phyloP scores from a whole-genome alignment of 2,113 vertebrate species.

The Polypterus bichir region DNA sequence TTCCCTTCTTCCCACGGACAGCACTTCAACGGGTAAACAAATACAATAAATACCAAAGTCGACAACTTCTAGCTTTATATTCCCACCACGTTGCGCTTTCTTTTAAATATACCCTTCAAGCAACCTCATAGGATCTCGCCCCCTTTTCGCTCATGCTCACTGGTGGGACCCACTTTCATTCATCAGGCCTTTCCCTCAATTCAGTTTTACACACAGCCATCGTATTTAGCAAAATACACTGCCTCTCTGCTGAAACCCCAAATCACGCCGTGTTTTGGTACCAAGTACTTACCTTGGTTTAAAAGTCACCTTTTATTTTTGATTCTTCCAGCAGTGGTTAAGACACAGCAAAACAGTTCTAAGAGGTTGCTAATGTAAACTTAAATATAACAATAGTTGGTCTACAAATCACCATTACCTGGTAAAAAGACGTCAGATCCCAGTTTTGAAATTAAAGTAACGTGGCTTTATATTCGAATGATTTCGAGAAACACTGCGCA shows the following conservation, averaged over 20 bases:
- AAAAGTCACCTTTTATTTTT: constrained; percentile 15
- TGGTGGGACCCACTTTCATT: constrained; percentile 10
- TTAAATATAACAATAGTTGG: not conserved
- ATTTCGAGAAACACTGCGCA: constrained; percentile 2
- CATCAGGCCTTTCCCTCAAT: constrained; percentile 7
- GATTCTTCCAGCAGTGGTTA: constrained; percentile 20
- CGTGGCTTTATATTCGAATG: constrained; percentile 26
- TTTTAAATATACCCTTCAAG: too few relatives aligned
- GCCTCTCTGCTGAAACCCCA: not conserved
- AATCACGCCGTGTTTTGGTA: constrained; percentile 6
- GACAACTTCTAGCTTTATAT: not conserved
- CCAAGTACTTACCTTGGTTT: constrained; percentile 37
- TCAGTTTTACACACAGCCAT: constrained; percentile 8
- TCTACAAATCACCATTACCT: constrained; percentile 37
- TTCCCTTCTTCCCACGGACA: constrained; percentile 44
- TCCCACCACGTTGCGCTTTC: too few relatives aligned
- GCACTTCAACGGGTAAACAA: too few relatives aligned
- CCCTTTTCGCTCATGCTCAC: constrained; percentile 4
- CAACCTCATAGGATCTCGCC: too few relatives aligned
- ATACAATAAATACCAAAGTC: too few relatives aligned
- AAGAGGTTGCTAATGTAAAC: not conserved
- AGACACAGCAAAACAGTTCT: not conserved
- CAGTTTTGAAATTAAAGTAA: constrained; percentile 46
- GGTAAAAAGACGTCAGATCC: constrained; percentile 41
- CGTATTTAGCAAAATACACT: constrained; percentile 23